Conservation (phyloP, 2,888 invertebrate species). For the Eupithecia subfuscata region DNA sequence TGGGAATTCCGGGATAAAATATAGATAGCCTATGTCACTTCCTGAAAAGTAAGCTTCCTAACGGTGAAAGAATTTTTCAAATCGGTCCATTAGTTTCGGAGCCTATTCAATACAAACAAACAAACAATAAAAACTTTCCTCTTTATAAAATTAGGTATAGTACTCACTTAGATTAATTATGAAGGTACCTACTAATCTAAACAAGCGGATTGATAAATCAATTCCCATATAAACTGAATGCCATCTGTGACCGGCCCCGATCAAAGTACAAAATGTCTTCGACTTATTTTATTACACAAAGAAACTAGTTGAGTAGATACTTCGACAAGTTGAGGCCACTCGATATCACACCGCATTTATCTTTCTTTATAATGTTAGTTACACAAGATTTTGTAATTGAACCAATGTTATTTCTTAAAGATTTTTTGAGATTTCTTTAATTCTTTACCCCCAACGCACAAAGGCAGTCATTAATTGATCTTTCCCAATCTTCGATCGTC, state of each 20-base stretch:
- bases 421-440: too few relatives aligned
- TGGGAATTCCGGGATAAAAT: too few relatives aligned
- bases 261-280: slow-evolving; percentile 21
- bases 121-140: too few relatives aligned
- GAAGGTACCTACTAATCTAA: not conserved
- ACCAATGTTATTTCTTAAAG: not conserved
- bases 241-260: slow-evolving; percentile 22
- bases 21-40: too few relatives aligned
- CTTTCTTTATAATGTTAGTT: not conserved
- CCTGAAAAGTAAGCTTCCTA: too few relatives aligned
- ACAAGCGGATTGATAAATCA: slow-evolving; percentile 1
- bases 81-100: too few relatives aligned
- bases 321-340: not conserved
- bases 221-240: not conserved
- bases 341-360: not conserved
- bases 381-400: not conserved
- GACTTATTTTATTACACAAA: not conserved
- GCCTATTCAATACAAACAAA: too few relatives aligned
- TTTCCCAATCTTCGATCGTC: not conserved
- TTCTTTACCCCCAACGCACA: too few relatives aligned
- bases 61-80: too few relatives aligned
- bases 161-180: too few relatives aligned
- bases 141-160: too few relatives aligned
- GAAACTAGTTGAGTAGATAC: not conserved
- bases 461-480: not conserved